These are phyloP conservation scores for Leucopternis melanops DNA, from an alignment of 2,113 vertebrate species.

Conservation along the genomic window DNA sequence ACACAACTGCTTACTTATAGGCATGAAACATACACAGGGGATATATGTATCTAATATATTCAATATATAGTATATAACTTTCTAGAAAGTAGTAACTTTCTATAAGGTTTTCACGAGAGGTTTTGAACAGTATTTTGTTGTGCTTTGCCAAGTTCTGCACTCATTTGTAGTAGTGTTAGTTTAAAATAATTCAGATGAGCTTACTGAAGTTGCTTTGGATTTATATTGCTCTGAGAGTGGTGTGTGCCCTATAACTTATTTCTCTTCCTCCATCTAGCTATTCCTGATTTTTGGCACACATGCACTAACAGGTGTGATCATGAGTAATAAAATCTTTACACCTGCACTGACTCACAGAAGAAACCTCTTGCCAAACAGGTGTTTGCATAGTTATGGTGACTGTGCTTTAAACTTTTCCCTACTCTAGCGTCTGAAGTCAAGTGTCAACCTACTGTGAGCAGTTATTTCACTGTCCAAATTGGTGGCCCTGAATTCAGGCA, in stretches of 20 bases:
- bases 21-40: too few relatives aligned
- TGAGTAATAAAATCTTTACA: slow-evolving; percentile 58
- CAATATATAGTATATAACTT: not conserved
- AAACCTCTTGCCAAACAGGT: slow-evolving; percentile 52
- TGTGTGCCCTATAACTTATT: not conserved
- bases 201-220: not conserved
- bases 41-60: not conserved
- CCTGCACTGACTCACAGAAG: slow-evolving; percentile 46
- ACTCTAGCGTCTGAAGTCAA: not conserved
- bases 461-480: not conserved
- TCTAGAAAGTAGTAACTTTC: not conserved
- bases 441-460: not conserved
- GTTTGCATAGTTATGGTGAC: slow-evolving; percentile 26
- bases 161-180: not conserved
- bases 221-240: not conserved
- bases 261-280: not conserved
- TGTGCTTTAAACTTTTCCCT: slow-evolving; percentile 23
- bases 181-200: not conserved
- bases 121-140: not conserved
- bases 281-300: slow-evolving; percentile 35
- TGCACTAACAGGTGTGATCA: slow-evolving; percentile 27
- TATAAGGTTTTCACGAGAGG: not conserved
- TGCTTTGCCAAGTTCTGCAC: not conserved
- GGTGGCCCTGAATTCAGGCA: slow-evolving; percentile 16
- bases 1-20: not conserved